phyloP scores from a whole-genome alignment of 37 sponge, comb jelly and placozoan genomes.

The Beroe ovata region DNA sequence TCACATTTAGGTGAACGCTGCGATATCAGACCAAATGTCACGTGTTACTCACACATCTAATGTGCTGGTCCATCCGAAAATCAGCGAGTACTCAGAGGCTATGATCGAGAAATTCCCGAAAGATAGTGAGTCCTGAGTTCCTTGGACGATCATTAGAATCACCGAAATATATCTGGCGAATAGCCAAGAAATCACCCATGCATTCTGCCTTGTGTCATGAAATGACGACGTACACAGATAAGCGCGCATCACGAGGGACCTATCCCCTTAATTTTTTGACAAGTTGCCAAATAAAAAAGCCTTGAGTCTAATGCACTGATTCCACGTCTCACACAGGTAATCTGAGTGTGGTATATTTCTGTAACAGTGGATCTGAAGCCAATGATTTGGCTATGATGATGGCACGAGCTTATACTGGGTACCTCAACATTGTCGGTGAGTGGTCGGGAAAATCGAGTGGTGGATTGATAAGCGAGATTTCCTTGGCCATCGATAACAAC shows the following conservation, averaged over 20 bases:
- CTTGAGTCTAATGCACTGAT: too few species aligned
- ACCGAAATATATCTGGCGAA: too few species aligned
- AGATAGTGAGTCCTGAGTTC: conserved; percentile 72
- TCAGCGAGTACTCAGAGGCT: conserved; percentile 84
- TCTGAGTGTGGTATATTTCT: conserved; percentile 80
- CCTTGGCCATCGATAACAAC: too few species aligned
- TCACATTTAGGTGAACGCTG: conserved; percentile 72
- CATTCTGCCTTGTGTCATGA: too few species aligned
- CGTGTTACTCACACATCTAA: conserved; percentile 89
- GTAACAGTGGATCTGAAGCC: conserved; percentile 96
- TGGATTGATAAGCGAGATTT: too few species aligned
- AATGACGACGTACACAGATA: too few species aligned
- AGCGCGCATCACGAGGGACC: too few species aligned
- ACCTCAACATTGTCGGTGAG: conserved; percentile 81
- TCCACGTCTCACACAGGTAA: not conserved
- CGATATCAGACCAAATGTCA: conserved; percentile 73
- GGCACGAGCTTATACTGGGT: conserved; percentile 88
- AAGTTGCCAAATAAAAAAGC: too few species aligned
- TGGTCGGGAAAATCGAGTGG: too few species aligned
- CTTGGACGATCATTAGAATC: too few species aligned
- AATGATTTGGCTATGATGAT: conserved; percentile 93
- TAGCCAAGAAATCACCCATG: too few species aligned
- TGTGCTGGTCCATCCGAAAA: conserved; percentile 81
- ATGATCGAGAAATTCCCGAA: conserved; percentile 76
- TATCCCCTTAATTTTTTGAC: too few species aligned